Base-by-base conservation (phyloP, 2,888 invertebrate genomes). In the Plebejus melissa region DNA sequence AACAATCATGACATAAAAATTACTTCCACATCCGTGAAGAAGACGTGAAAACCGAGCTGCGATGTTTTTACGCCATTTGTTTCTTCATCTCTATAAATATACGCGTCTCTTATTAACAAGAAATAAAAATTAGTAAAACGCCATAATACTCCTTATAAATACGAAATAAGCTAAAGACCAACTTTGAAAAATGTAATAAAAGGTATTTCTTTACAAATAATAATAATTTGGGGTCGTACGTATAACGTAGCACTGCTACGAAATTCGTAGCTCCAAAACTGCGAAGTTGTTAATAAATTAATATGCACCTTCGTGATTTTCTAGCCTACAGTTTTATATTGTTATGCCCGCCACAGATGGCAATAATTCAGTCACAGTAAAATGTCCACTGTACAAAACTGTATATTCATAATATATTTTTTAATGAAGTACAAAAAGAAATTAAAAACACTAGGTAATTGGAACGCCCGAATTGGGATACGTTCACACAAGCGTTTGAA, bases 1-100 rank as follows among this genome's bases (percentile, higher is more conserved):
- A 81, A 72, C 85, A 84, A 88, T 86, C 87, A 79, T 85, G 84
- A 85, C 83, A 83, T 82, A 81, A 83, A 83, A 85, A 86, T 85
- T 77, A 80, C 82, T 80, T 81, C 79, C 79, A 79, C 76, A 76
- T 81, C 77, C 77, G 60, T 74, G 69, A 77, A 76, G 76, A 77
- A 77, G 76, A 77, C 76, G 71, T 75, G 41, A 58, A 75, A 75
- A 50, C 70, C 70, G 69, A 57, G n/a, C 11, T 58, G 38, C 22
- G 38, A 4, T 58, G 32, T 74, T 38, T 58, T 13, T 58, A 28
- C 54, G 58, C 9, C 76, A 74, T 74, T 60, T 54, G 58, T 74
- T 13, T 71, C 16, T 71, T 28, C 46, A 41, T 46, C 41, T 46
- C n/a, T n/a, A 46, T 46, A 36, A 65, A 32, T 13, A 65, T 5